These are phyloP conservation scores for Apostichopus parvimensis DNA, from an alignment of 35 echinoderm and acorn worm genomes.

Conservation along the genomic window DNA sequence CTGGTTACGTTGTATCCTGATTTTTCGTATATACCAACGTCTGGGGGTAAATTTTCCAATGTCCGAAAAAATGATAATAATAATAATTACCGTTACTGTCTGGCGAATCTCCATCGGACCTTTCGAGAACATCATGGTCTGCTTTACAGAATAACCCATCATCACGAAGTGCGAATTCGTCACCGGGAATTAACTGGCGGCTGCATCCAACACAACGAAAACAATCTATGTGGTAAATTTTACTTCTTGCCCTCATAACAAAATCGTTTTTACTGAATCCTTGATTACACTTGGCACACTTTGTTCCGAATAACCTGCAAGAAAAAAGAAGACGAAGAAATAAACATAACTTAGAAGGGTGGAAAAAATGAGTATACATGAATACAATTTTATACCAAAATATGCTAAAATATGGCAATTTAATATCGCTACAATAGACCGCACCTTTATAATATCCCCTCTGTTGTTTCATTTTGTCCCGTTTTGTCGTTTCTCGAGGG, in stretches of 20 bases:
- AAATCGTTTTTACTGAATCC: conserved; percentile 99
- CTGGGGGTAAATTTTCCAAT: neutral
- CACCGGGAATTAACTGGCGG: conserved; percentile 94
- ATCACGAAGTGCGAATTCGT: conserved; percentile 96
- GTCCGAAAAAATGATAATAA: neutral
- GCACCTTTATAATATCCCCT: too few species aligned
- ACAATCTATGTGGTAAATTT: conserved; percentile 99
- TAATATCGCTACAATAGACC: too few species aligned
- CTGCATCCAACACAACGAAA: conserved; percentile 98
- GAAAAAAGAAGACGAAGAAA: neutral
- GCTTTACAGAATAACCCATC: conserved; percentile 98
- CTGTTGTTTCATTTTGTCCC: too few species aligned
- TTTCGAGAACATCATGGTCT: conserved; percentile 92
- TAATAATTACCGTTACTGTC: conserved; percentile 51
- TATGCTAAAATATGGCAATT: neutral
- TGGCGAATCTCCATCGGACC: conserved; percentile 43
- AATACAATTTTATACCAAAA: too few species aligned
- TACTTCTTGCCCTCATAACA: conserved; percentile 98
- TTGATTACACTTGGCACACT: conserved; percentile 98
- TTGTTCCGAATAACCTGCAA: conserved; percentile 96
- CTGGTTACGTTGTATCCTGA: neutral
- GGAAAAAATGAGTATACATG: too few species aligned
- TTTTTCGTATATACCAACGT: neutral
- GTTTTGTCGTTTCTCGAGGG: too few species aligned
- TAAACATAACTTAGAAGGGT: too few species aligned